Base-by-base conservation (phyloP, 2,113 vertebrate species). In the Nycticorax nycticorax region DNA sequence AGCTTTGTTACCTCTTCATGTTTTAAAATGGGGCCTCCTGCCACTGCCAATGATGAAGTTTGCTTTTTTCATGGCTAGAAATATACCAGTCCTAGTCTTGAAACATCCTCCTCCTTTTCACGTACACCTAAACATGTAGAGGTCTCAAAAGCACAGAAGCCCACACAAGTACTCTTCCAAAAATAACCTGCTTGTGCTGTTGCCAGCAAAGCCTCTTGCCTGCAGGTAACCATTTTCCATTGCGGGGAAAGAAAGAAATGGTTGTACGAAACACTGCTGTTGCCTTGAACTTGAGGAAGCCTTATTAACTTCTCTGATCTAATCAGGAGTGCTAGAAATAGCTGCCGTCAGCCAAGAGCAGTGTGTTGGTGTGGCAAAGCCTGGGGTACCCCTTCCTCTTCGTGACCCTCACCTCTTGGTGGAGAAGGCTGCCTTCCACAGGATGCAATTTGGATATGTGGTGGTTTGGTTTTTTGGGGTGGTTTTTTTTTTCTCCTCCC, bases 1-100 rank as follows among this genome's bases (percentile, higher is more conserved):
- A 95, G 45, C 16, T 6, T 74, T 0, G 0, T 77, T 43, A 26
- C 4, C 15, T 71, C 50, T 35, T 63, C 6, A 3, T 1, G 0
- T 47, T 53, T 75, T 83, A 27, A 59, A 62, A 63, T 27, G n/a
- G 8, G 8, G 13, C 63, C 30, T 83, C 32, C 59, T 72, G 33
- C 53, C 30, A 16, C 39, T 81, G 26, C 55, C 52, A 5, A 3
- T 66, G n/a, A 68, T 23, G 15, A 48, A 23, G 66, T 48, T 50
- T 62, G 8, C 39, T 74, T 71, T 88, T 60, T 88, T 37, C 6
- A 2, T 11, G 5, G 35, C 50, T 77, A n/a, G 64, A 84, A 84
- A 63, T 56, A 27, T 64, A 52, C 17, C 41, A 50, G 18, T 66
- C 57, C 24, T 11, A 33, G 37, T 80, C 64, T 80, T 56, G 76